Evolutionary conservation across 1,140 invertebrate species (phyloP).

Genomic region (Bicyclus anynana): DNA sequence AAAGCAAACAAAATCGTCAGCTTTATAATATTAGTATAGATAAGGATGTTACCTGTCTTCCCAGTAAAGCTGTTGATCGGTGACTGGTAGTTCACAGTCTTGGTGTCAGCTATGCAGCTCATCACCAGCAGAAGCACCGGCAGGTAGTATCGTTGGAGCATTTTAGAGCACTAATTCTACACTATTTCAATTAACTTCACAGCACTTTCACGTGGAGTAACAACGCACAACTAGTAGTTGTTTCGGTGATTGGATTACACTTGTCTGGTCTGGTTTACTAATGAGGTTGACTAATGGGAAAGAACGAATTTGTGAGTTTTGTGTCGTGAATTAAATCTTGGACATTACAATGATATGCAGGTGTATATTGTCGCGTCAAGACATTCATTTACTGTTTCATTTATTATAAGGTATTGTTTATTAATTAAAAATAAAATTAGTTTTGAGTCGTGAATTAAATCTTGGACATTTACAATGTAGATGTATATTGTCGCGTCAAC

Average conservation of each 20-base stretch:
- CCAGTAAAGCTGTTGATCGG: conserved; percentile 34
- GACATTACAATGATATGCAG: too few species aligned
- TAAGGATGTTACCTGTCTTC: conserved; percentile 48
- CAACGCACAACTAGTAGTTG: background rate
- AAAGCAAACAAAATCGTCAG: too few species aligned
- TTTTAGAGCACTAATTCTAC: conserved; percentile 13
- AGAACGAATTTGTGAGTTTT: background rate
- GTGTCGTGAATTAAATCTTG: too few species aligned
- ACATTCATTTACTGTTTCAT: too few species aligned
- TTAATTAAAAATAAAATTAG: too few species aligned
- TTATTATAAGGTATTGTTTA: too few species aligned
- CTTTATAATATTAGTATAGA: too few species aligned
- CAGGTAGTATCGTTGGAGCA: conserved; percentile 42
- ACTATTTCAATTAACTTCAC: conserved; percentile 7
- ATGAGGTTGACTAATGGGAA: background rate
- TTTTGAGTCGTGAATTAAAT: too few species aligned
- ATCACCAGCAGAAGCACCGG: conserved; percentile 43
- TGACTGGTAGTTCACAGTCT: conserved; percentile 53
- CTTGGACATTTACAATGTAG: too few species aligned
- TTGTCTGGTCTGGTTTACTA: background rate
- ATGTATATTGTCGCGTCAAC: too few species aligned
- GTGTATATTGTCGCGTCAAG: too few species aligned
- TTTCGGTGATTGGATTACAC: background rate
- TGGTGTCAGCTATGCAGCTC: conserved; percentile 53
- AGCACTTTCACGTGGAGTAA: background rate